Percentiles rank a stretch among this genome's conserved stretches.
Evolutionary conservation across 1,140 invertebrate species (phyloP).

Genomic region (Hyposmocoma kahamanoa): DNA sequence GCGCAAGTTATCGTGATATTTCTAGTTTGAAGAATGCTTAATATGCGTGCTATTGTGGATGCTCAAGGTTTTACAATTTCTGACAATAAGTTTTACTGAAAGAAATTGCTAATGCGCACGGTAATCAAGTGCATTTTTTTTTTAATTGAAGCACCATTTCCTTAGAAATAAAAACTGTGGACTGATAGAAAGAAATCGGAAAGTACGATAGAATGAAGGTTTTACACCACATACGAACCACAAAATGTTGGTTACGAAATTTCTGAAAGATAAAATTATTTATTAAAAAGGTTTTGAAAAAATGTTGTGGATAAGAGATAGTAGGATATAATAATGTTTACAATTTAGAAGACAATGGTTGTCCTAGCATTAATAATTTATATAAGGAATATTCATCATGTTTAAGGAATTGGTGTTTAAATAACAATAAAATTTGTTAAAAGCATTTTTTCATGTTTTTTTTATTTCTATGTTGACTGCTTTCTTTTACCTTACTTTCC

Average conservation of each 20-base stretch:
- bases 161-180: slow-evolving; percentile 1
- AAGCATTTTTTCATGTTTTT: no score
- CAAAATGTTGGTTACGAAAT: background rate
- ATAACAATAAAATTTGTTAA: no score
- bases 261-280: slow-evolving; percentile 5
- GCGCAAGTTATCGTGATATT: slow-evolving; percentile 16
- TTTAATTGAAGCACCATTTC: slow-evolving; percentile 13
- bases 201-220: slow-evolving; percentile 5
- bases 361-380: slow-evolving; percentile 3
- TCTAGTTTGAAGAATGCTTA: no score
- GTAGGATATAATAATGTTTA: background rate
- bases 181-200: slow-evolving; percentile 6
- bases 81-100: slow-evolving; percentile 13
- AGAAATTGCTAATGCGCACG: slow-evolving; percentile 14
- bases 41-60: slow-evolving; percentile 16
- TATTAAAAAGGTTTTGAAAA: slow-evolving; percentile 5
- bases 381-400: slow-evolving; percentile 1
- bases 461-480: no score
- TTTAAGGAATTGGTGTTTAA: slow-evolving; percentile 4
- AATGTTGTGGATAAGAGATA: slow-evolving; percentile 4
- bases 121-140: slow-evolving; percentile 8
- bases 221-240: background rate
- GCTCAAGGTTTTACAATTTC: slow-evolving; percentile 15
- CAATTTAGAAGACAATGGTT: slow-evolving; percentile 6
- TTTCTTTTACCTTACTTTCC: no score